These are phyloP conservation scores for Acrobasis suavella DNA, from an alignment of 2,888 invertebrate genomes.

Conservation along the genomic window DNA sequence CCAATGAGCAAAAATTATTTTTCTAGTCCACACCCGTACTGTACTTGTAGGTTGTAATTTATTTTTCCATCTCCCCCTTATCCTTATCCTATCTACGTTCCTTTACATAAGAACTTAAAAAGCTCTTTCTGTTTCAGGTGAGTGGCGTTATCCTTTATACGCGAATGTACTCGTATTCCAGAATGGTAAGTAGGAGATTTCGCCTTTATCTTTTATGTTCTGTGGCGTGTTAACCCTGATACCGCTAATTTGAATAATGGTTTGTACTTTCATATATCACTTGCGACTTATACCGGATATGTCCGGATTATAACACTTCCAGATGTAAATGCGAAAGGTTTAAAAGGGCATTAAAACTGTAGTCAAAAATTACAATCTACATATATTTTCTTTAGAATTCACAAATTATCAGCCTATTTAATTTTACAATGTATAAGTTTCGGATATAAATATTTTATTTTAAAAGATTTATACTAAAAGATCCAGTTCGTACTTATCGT, in stretches of 20 bases:
- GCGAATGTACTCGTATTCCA: conserved; percentile 26
- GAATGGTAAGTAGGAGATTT: conserved; percentile 23
- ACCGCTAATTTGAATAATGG: conserved; percentile 12
- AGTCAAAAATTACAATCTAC: too few species aligned
- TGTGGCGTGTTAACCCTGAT: conserved; percentile 12
- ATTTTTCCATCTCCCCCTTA: background rate
- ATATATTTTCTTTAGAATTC: too few species aligned
- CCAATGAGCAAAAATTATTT: too few species aligned
- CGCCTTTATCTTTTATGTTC: conserved; percentile 14
- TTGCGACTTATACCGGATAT: background rate
- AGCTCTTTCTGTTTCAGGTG: conserved; percentile 67
- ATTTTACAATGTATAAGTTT: too few species aligned
- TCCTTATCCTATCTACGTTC: background rate
- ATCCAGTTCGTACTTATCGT: too few species aligned
- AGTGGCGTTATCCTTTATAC: conserved; percentile 50
- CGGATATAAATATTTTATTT: too few species aligned
- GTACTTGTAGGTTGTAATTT: background rate
- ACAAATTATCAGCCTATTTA: too few species aligned
- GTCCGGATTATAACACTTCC: too few species aligned
- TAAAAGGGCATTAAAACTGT: too few species aligned
- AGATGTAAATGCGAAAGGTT: too few species aligned
- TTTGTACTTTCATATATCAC: conserved; percentile 5
- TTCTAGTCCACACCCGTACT: too few species aligned
- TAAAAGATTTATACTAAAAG: too few species aligned
- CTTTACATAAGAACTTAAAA: conserved; percentile 28